Percentiles rank a stretch among this genome's conserved stretches.
Conservation (phyloP, 1,140 invertebrate genomes). For the Myzus persicae region DNA sequence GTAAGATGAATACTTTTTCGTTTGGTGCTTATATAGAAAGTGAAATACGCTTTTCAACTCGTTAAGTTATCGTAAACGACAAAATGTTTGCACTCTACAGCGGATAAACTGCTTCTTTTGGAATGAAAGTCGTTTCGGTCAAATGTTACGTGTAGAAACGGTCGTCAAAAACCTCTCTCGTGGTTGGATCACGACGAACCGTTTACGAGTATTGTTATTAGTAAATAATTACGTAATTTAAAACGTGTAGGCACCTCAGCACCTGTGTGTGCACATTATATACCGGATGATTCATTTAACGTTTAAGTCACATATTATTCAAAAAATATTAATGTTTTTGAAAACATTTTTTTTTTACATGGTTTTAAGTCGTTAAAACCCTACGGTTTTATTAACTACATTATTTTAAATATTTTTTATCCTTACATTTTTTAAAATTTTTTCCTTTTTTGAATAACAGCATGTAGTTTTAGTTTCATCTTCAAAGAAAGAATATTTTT, state of each 20-base stretch:
- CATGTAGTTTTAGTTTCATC: too few relatives aligned
- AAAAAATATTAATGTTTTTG: too few relatives aligned
- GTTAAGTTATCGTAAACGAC: not conserved
- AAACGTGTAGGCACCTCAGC: too few relatives aligned
- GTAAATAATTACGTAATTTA: not conserved
- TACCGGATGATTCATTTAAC: not conserved
- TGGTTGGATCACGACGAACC: not conserved
- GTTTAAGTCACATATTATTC: too few relatives aligned
- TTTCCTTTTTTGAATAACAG: too few relatives aligned
- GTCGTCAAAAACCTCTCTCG: not conserved
- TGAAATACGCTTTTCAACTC: not conserved
- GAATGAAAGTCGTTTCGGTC: not conserved
- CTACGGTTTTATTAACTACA: too few relatives aligned
- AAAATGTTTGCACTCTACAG: not conserved
- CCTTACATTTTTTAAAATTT: too few relatives aligned
- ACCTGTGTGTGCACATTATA: not conserved
- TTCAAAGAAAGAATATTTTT: too few relatives aligned
- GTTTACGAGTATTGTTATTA: not conserved
- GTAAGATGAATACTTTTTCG: not conserved
- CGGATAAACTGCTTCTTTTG: not conserved
- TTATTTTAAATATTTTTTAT: too few relatives aligned
- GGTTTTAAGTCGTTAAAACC: too few relatives aligned
- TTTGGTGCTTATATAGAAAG: not conserved
- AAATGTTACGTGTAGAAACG: constrained; percentile 14
- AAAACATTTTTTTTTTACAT: too few relatives aligned